Base-by-base conservation (phyloP, 2,888 invertebrate species). In the Troides aeacus region DNA sequence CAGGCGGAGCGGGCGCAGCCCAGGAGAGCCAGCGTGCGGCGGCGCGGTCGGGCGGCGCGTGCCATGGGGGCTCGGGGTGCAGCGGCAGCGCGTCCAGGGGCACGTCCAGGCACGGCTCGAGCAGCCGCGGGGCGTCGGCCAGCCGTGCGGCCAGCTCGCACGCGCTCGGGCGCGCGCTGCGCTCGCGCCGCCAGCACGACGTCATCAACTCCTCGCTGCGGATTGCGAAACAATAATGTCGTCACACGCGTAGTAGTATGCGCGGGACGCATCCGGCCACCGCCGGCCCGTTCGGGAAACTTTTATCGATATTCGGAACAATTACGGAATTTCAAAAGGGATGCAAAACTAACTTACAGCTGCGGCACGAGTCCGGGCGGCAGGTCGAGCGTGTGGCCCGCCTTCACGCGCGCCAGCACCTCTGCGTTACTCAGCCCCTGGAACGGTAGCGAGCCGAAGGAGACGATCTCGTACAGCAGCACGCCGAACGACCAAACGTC, bases 401-500 rank as follows among this genome's bases (percentile, higher is more conserved):
- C 93, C 82, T 96, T 97, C 0, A 98, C 97, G 77, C 95, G 94
- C 64, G 96, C 95, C 76, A 98, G 89, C 21, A 98, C 98, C 90
- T 98, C 95, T 74, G 94, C 95, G 86, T 98, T 98, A 77, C 95
- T 95, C 80, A 97, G 92, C 0, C 97, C 97, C 89, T 97, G 97
- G 86, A 96, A 98, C 0, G 98, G 98, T 85, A 97, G 96, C 79
- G 97, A 96, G 15, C 98, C 98, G 86, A 98, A 97, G 0, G 98
- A 97, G 70, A 97, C 95, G 69, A 98, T 96, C 88, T 97, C 97
- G 83, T 96, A 98, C 2, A 98, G 92, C 30, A 98, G 92, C 59
- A 98, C 96, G 7, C 97, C 98, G 82, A 95, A 97, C 53, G 97
- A 96, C 98, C 98, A 98, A 21, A 98, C 95, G 86, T 98, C 98